These are phyloP conservation scores for Picathartes gymnocephalus DNA, from an alignment of 2,113 vertebrate species.

Conservation along the genomic window DNA sequence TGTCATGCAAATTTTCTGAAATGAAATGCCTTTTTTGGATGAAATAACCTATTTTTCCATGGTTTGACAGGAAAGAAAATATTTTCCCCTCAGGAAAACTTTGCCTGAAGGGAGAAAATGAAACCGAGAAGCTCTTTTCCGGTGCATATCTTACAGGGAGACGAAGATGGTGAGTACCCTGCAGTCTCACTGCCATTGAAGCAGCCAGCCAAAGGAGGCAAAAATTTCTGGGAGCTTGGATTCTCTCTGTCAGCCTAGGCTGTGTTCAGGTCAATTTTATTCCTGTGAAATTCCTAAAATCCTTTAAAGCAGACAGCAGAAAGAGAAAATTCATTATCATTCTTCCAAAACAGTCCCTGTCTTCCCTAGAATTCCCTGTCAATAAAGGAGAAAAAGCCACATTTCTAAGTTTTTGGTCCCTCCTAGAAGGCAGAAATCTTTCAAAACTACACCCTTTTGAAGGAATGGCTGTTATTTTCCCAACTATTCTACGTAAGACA, in stretches of 20 bases:
- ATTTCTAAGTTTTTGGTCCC: background rate
- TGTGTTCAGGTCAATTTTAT: background rate
- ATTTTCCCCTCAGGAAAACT: background rate
- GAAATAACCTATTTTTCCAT: background rate
- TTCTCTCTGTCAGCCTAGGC: background rate
- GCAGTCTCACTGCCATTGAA: background rate
- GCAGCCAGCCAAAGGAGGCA: background rate
- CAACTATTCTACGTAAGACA: background rate
- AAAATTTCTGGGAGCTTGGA: background rate
- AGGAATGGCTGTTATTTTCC: background rate
- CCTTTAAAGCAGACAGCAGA: background rate
- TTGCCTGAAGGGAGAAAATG: background rate
- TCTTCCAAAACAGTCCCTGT: background rate
- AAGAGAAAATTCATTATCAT: background rate
- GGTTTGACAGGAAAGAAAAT: background rate
- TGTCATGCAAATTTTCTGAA: background rate
- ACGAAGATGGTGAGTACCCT: background rate
- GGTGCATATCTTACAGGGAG: background rate
- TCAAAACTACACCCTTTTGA: background rate
- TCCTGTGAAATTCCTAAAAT: background rate
- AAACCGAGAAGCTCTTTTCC: background rate
- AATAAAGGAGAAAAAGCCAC: fast-evolving
- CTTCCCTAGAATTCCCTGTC: background rate
- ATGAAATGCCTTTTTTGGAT: background rate
- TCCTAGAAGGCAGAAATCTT: background rate